These are phyloP conservation scores for Mimumesa dahlbomi DNA, from an alignment of 2,888 invertebrate genomes.

Conservation along the genomic window DNA sequence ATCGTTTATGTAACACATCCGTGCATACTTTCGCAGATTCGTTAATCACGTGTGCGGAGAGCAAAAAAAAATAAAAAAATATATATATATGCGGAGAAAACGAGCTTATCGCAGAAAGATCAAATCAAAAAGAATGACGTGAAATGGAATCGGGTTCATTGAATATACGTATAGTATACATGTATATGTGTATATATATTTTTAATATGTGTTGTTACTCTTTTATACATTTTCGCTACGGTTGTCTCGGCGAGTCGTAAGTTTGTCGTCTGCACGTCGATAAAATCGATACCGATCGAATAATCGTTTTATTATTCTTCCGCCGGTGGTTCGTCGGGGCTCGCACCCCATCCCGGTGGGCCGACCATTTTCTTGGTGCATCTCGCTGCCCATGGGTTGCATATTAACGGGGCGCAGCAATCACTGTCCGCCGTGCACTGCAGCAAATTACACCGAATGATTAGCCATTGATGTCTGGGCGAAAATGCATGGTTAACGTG, in stretches of 20 bases:
- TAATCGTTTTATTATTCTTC: not conserved
- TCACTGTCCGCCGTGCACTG: slow-evolving; percentile 50
- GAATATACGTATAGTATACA: too few relatives aligned
- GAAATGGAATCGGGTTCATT: too few relatives aligned
- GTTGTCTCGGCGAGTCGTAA: not conserved
- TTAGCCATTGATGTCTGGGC: slow-evolving; percentile 2
- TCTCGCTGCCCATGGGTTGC: slow-evolving; percentile 55
- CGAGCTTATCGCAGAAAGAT: too few relatives aligned
- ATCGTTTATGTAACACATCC: too few relatives aligned
- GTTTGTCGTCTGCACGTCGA: too few relatives aligned
- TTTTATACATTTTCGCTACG: not conserved
- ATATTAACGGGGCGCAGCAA: slow-evolving; percentile 50
- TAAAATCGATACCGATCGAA: not conserved
- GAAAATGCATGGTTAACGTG: not conserved
- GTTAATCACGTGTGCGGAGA: too few relatives aligned
- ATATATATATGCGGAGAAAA: too few relatives aligned
- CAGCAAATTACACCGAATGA: not conserved
- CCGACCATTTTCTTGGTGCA: slow-evolving; percentile 47
- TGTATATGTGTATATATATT: not conserved
- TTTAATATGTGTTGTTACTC: not conserved
- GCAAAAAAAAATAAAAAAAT: too few relatives aligned
- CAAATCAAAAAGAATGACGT: too few relatives aligned
- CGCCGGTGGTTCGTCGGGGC: not conserved
- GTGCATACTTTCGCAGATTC: too few relatives aligned
- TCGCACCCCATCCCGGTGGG: not conserved